phyloP scores from a whole-genome alignment of 2,888 invertebrate species.

The Tuta absoluta region DNA sequence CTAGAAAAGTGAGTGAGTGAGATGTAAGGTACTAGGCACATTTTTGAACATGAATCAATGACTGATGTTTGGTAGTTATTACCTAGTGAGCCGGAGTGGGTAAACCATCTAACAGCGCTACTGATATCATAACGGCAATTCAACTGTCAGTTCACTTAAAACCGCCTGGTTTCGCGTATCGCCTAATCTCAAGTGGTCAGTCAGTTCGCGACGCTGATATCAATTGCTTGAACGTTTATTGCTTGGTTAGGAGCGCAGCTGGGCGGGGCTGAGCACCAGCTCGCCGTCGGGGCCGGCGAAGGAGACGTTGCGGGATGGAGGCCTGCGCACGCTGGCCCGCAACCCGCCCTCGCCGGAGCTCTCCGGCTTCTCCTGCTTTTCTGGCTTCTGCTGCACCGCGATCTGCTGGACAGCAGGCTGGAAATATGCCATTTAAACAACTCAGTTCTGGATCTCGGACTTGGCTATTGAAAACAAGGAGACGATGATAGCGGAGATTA shows the following conservation, averaged over 20 bases:
- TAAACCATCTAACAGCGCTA: too few species aligned
- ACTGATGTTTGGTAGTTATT: too few species aligned
- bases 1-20: too few species aligned
- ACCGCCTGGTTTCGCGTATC: neutral
- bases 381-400: conserved; percentile 32
- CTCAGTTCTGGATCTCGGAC: neutral
- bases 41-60: too few species aligned
- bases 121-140: neutral
- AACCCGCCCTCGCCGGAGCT: conserved; percentile 35
- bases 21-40: too few species aligned
- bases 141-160: neutral
- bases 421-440: neutral
- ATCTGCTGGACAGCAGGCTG: conserved; percentile 32
- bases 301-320: conserved; percentile 74
- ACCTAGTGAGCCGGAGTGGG: too few species aligned
- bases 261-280: conserved; percentile 84
- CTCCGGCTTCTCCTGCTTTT: conserved; percentile 20
- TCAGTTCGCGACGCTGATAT: conserved; percentile 12
- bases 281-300: conserved; percentile 80
- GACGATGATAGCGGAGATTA: too few species aligned
- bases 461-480: too few species aligned
- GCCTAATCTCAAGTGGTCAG: conserved; percentile 1
- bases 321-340: conserved; percentile 47
- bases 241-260: conserved; percentile 81
- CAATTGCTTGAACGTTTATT: conserved; percentile 62